Evolutionary conservation across 2,797 vertebrate species (phyloP).

Genomic region (Thunnus albacares): DNA sequence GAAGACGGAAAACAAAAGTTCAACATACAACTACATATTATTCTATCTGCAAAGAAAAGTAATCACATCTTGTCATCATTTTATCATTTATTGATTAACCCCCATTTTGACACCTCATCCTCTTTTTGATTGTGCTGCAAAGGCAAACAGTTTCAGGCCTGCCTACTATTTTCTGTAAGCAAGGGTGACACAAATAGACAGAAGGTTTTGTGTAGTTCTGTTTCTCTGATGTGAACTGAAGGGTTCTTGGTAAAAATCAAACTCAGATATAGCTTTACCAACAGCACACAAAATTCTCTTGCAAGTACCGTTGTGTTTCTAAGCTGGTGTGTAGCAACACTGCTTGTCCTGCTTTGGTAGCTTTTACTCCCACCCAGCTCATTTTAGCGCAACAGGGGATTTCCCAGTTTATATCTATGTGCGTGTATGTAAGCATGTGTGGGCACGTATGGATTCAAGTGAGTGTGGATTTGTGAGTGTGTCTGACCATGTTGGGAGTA

Average conservation of each 20-base stretch:
- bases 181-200: background rate
- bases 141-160: background rate
- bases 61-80: background rate
- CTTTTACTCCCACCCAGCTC: slow-evolving; percentile 18
- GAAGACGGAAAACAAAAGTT: background rate
- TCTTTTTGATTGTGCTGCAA: slow-evolving; percentile 9
- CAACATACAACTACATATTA: background rate
- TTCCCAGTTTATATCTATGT: background rate
- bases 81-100: background rate
- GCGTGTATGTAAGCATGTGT: background rate
- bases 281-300: background rate
- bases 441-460: slow-evolving; percentile 4
- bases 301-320: slow-evolving; percentile 6
- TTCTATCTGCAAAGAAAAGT: background rate
- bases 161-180: background rate
- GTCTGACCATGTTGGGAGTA: slow-evolving; percentile 17
- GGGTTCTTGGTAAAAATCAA: background rate
- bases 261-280: background rate
- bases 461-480: slow-evolving; percentile 27
- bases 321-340: background rate
- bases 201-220: background rate
- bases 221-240: slow-evolving; percentile 10
- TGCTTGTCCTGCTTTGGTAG: background rate
- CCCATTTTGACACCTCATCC: background rate
- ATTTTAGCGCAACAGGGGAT: slow-evolving; percentile 13